Evolutionary conservation across 30 jellyfish, hydroid and myxozoan species (phyloP).

Genomic region (Sanderia malayensis): DNA sequence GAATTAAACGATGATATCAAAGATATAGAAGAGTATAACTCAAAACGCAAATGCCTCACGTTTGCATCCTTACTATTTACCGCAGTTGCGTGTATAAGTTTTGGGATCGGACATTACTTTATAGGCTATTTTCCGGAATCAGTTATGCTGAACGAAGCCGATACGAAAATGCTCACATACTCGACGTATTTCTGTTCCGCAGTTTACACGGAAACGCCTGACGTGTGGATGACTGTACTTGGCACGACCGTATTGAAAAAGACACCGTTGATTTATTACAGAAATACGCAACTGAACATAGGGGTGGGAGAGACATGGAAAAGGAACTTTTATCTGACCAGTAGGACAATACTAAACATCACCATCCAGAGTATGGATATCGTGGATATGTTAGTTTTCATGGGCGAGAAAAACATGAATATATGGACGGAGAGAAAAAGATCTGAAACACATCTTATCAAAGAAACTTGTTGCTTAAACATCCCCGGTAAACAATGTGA

Average conservation of each 20-base stretch:
- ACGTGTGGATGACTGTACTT: conserved; percentile 37
- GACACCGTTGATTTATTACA: conserved; percentile 23
- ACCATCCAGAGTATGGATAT: conserved; percentile 16
- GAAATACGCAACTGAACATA: conserved; percentile 6
- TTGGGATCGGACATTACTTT: conserved; percentile 43
- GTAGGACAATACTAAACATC: conserved; percentile 32
- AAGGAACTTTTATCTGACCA: conserved; percentile 53
- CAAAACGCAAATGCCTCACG: conserved; percentile 4
- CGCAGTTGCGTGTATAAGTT: conserved; percentile 23
- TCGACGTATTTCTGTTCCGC: conserved; percentile 71
- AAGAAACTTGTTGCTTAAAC: conserved; percentile 49
- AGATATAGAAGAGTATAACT: not conserved
- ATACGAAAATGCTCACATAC: conserved; percentile 33
- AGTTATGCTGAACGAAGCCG: conserved; percentile 55
- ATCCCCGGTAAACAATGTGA: not conserved
- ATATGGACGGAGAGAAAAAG: conserved; percentile 73
- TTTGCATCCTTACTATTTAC: conserved; percentile 7
- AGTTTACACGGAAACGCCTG: conserved; percentile 24
- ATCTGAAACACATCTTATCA: conserved; percentile 36
- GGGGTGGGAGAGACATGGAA: conserved; percentile 53
- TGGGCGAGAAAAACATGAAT: conserved; percentile 32
- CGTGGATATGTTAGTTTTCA: conserved; percentile 44
- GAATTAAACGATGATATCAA: conserved; percentile 5
- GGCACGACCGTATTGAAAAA: not conserved
- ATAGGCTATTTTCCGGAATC: conserved; percentile 66